A percentile compares a stretch with the other conserved stretches of the same genome.
Evolutionary conservation across 2,113 vertebrate genomes (phyloP).

Genomic region (Odocoileus virginianus): DNA sequence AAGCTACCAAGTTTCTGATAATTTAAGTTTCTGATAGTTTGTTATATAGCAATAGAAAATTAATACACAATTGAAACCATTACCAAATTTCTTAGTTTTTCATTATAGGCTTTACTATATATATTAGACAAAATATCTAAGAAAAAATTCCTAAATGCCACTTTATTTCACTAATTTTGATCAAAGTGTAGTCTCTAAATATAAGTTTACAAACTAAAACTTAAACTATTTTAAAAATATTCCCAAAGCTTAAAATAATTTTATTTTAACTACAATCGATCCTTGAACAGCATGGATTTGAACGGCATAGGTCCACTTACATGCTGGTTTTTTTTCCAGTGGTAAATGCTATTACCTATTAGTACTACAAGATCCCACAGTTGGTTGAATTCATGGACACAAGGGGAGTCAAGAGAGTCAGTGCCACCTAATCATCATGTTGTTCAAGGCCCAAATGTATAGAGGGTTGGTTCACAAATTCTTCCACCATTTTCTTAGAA

Average conservation of each 20-base stretch:
- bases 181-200: background rate
- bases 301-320: background rate
- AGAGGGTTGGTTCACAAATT: background rate
- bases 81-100: background rate
- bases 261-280: background rate
- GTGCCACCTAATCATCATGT: background rate
- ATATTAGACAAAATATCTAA: background rate
- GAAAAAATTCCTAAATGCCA: background rate
- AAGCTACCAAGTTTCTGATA: background rate
- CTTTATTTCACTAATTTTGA: background rate
- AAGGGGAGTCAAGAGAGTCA: background rate
- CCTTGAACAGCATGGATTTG: background rate
- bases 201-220: background rate
- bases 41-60: background rate
- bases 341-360: background rate
- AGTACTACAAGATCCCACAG: background rate
- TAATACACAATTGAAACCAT: background rate
- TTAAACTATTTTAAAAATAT: constrained; percentile 7
- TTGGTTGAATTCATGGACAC: background rate
- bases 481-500: background rate
- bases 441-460: background rate
- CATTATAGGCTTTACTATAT: background rate
- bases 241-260: constrained; percentile 25
- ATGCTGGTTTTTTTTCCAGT: background rate
- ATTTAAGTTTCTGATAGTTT: background rate